A percentile compares a stretch with the other conserved stretches of the same genome.
phyloP scores from a whole-genome alignment of 1,140 invertebrate species.

The Saccostrea glomerata region DNA sequence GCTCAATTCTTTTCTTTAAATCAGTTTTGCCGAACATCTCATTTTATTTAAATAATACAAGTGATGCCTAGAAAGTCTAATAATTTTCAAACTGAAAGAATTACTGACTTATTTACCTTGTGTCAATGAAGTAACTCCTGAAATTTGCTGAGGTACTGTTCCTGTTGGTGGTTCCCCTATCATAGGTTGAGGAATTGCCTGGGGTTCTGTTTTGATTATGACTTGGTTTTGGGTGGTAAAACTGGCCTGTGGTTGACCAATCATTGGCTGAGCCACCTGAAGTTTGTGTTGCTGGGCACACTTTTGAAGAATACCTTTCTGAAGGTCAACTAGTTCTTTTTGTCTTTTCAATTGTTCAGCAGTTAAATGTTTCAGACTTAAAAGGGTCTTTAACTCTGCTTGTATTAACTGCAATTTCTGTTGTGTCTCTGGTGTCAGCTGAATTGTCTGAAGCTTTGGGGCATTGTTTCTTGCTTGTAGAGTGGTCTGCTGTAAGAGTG shows the following conservation, averaged over 20 bases:
- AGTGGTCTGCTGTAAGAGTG: slow-evolving; percentile 40
- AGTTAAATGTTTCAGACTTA: slow-evolving; percentile 55
- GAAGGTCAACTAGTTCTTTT: slow-evolving; percentile 51
- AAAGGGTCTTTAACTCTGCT: slow-evolving; percentile 61
- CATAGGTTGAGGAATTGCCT: slow-evolving; percentile 36
- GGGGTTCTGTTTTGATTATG: slow-evolving; percentile 40
- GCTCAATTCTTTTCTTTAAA: too few species aligned
- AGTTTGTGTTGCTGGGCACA: not conserved
- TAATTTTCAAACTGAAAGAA: too few species aligned
- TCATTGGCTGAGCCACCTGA: slow-evolving; percentile 18
- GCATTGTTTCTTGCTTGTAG: slow-evolving; percentile 56
- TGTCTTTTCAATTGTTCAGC: slow-evolving; percentile 59
- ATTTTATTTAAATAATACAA: too few species aligned
- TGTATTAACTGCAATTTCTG: slow-evolving; percentile 59
- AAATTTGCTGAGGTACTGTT: slow-evolving; percentile 10
- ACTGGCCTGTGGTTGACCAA: not conserved
- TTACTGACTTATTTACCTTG: not conserved
- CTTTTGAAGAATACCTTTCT: slow-evolving; percentile 54
- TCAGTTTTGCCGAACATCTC: too few species aligned
- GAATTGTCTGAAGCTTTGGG: slow-evolving; percentile 55
- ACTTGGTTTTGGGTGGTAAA: not conserved
- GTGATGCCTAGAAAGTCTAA: too few species aligned
- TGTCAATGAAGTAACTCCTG: slow-evolving; percentile 15
- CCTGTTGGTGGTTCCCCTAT: slow-evolving; percentile 1
- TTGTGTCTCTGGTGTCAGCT: slow-evolving; percentile 57